Conservation (phyloP, 2,888 invertebrate species). For the Brachyptera risi region DNA sequence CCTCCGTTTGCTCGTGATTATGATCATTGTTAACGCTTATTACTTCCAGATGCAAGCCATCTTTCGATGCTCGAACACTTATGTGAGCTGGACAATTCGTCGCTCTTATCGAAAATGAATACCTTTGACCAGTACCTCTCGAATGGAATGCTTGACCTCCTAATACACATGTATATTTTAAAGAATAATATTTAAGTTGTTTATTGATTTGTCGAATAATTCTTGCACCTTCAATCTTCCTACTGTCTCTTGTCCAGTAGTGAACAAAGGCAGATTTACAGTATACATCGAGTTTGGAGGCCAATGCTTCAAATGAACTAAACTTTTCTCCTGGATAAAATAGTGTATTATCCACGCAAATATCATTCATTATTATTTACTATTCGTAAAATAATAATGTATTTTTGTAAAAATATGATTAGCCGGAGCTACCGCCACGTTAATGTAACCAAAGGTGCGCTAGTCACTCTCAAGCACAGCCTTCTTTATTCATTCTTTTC, state of each 20-base stretch:
- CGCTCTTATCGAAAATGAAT: conserved; percentile 10
- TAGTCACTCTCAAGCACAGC: too few relatives aligned
- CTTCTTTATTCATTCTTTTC: too few relatives aligned
- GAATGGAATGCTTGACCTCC: conserved; percentile 7
- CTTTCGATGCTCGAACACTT: conserved; percentile 4
- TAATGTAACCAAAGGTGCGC: too few relatives aligned
- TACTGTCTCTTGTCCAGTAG: conserved; percentile 12
- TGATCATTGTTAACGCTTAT: conserved; percentile 8
- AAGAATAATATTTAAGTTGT: conserved; percentile 1
- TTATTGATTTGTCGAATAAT: neutral
- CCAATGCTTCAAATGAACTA: conserved; percentile 1
- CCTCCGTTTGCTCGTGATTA: conserved; percentile 13
- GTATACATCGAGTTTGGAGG: neutral
- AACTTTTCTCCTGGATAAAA: neutral
- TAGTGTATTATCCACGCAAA: neutral
- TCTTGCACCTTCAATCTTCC: neutral
- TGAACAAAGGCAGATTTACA: neutral
- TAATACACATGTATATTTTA: conserved; percentile 8
- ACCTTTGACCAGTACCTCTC: neutral
- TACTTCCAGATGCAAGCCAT: conserved; percentile 1
- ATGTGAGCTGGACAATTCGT: conserved; percentile 9
- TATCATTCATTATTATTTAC: too few relatives aligned
- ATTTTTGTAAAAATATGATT: too few relatives aligned
- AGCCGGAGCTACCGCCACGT: conserved; percentile 1
- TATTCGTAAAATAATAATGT: too few relatives aligned